Conservation (phyloP, 2,888 invertebrate species). For the Dicranocentrus wangi region DNA sequence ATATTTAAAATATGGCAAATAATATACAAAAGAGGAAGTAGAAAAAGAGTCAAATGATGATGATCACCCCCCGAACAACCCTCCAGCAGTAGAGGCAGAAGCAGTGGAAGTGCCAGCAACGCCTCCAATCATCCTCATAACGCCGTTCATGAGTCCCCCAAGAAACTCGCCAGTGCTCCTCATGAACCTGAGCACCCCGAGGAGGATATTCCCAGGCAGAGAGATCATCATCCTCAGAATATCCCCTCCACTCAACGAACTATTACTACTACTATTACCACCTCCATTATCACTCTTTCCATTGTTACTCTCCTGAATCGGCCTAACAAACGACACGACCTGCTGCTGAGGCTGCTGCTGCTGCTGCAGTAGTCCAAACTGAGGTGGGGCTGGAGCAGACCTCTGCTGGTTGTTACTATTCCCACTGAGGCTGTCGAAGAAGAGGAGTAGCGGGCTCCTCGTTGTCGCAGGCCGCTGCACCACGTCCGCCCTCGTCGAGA, state of each 20-base stretch:
- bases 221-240: conserved; percentile 10
- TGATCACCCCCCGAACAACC: conserved; percentile 29
- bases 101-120: neutral
- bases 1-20: neutral
- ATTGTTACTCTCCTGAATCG: conserved; percentile 11
- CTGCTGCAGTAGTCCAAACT: no score
- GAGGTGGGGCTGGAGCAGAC: neutral
- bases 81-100: neutral
- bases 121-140: conserved; percentile 7
- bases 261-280: no score
- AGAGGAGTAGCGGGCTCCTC: conserved; percentile 17
- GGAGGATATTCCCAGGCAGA: conserved; percentile 22
- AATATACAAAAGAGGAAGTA: neutral
- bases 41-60: neutral
- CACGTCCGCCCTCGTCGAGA: conserved; percentile 13
- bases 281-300: neutral
- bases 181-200: conserved; percentile 15
- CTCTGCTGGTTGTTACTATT: neutral
- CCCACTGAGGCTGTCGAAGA: conserved; percentile 12
- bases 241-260: neutral
- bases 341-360: neutral
- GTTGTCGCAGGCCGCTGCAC: conserved; percentile 2
- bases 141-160: conserved; percentile 16
- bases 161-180: conserved; percentile 13
- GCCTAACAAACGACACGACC: conserved; percentile 26